Conservation (phyloP, 2,797 vertebrate genomes). For the Pangasius krempfi region DNA sequence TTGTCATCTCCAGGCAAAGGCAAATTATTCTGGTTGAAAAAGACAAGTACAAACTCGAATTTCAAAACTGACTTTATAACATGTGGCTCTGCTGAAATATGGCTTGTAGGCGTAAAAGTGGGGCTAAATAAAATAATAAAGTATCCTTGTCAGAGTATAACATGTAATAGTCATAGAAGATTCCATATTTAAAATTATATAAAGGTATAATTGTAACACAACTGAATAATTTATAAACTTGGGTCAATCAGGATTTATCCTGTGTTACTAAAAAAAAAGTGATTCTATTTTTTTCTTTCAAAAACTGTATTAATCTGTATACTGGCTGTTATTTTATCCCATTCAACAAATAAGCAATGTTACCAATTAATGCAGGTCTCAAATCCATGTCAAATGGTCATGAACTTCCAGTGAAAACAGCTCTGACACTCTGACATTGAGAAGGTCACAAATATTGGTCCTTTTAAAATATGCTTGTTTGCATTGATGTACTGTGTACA, state of each 20-base stretch:
- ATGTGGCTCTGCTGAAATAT: not conserved
- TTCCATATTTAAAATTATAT: constrained; percentile 11
- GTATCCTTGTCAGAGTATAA: not conserved
- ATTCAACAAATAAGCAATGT: not conserved
- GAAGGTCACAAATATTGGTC: not conserved
- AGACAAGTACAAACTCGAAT: not conserved
- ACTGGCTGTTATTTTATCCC: not conserved
- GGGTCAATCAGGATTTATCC: no score
- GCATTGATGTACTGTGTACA: not conserved
- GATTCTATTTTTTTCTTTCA: not conserved
- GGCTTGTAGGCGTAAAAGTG: not conserved
- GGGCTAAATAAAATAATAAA: not conserved
- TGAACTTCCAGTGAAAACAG: not conserved
- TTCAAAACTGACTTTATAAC: not conserved
- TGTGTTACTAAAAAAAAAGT: not conserved
- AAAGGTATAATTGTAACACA: not conserved
- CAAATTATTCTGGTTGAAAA: not conserved
- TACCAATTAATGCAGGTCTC: not conserved
- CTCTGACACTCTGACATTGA: not conserved
- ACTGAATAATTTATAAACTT: not conserved
- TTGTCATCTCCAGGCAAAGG: not conserved
- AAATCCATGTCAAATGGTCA: not conserved
- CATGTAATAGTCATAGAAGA: not conserved
- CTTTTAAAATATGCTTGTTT: not conserved
- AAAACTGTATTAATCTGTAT: not conserved